Evolutionary conservation across 2,113 vertebrate genomes (phyloP).

Genomic region (Sardina pilchardus): DNA sequence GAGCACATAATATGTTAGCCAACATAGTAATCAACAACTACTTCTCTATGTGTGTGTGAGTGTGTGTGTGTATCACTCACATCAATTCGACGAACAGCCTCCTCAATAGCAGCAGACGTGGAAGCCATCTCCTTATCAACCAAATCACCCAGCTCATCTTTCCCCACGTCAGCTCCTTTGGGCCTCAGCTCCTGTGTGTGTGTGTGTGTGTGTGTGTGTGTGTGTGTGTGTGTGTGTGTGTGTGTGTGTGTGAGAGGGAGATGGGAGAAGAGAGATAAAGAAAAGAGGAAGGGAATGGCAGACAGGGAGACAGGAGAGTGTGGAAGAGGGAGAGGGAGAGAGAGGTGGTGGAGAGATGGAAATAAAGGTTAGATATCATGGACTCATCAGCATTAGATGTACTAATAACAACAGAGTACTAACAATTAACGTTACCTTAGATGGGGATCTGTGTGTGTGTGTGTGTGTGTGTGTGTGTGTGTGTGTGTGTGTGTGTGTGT

Average conservation of each 20-base stretch:
- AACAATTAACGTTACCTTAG: background rate
- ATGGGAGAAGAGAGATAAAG: background rate
- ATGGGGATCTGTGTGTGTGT: background rate
- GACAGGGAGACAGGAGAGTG: too few relatives aligned
- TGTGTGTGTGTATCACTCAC: slow-evolving; percentile 62
- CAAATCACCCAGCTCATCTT: slow-evolving; percentile 92
- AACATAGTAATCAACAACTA: background rate
- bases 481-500: slow-evolving; percentile 3
- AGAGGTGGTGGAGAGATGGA: too few relatives aligned
- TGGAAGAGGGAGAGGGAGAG: too few relatives aligned
- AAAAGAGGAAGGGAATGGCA: too few relatives aligned
- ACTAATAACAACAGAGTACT: background rate
- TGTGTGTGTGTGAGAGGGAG: too few relatives aligned
- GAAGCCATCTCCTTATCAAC: slow-evolving; percentile 98
- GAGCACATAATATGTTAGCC: slow-evolving; percentile 15
- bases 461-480: background rate
- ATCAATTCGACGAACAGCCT: slow-evolving; percentile 90
- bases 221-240: background rate
- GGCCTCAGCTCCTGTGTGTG: slow-evolving; percentile 84
- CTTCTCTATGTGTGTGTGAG: slow-evolving; percentile 56
- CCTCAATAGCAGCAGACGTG: slow-evolving; percentile 89
- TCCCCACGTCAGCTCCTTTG: slow-evolving; percentile 86
- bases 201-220: background rate
- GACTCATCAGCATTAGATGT: too few relatives aligned
- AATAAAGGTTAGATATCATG: too few relatives aligned